Evolutionary conservation across 2,888 invertebrate species (phyloP).

Genomic region (Tachina lurida): DNA sequence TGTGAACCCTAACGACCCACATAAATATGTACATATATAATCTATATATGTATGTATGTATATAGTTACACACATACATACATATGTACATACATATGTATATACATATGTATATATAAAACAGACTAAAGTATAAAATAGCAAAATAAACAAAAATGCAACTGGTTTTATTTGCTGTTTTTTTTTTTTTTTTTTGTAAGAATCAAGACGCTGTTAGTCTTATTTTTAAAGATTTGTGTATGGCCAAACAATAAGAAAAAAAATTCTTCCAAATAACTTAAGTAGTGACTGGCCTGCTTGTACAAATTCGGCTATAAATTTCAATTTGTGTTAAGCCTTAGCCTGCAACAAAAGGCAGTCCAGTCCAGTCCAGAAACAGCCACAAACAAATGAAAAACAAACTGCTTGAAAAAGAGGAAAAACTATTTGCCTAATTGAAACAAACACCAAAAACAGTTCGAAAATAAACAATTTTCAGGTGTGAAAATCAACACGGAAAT

Average conservation of each 20-base stretch:
- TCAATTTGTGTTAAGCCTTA: constrained; percentile 78
- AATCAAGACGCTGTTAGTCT: constrained; percentile 25
- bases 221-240: constrained; percentile 31
- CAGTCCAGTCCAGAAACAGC: constrained; percentile 34
- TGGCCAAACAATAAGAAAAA: constrained; percentile 33
- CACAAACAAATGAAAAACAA: constrained; percentile 43
- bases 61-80: too few relatives aligned
- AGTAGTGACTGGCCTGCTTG: constrained; percentile 63
- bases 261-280: constrained; percentile 72
- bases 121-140: constrained; percentile 25
- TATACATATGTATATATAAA: not conserved
- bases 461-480: constrained; percentile 78
- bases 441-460: constrained; percentile 69
- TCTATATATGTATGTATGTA: too few relatives aligned
- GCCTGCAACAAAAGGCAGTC: constrained; percentile 61
- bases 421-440: constrained; percentile 66
- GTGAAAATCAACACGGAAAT: constrained; percentile 78
- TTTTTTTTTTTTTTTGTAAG: not conserved
- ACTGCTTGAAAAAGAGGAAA: constrained; percentile 36
- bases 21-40: constrained; percentile 32
- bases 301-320: constrained; percentile 80
- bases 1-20: constrained; percentile 67
- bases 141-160: too few relatives aligned
- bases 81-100: too few relatives aligned
- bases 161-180: constrained; percentile 67